Evolutionary conservation across 2,797 vertebrate species (phyloP).

Genomic region (Buphagus erythrorhynchus): DNA sequence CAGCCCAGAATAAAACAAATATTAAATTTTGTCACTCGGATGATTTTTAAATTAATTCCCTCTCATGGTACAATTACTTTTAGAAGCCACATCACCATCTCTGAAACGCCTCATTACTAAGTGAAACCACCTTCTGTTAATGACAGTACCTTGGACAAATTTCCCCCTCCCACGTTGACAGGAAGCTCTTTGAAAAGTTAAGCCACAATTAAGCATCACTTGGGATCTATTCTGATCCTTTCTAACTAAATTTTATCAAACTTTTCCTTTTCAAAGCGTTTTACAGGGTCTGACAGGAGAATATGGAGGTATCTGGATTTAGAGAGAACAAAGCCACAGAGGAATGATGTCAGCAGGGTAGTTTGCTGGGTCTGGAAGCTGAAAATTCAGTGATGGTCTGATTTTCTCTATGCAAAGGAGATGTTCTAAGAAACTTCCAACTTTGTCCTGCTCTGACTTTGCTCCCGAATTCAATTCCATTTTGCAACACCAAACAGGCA

Average conservation of each 20-base stretch:
- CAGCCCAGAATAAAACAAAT: neutral
- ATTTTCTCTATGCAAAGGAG: neutral
- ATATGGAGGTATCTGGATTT: neutral
- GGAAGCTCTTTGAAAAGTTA: conserved; percentile 11
- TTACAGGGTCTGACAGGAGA: neutral
- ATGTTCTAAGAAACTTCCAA: neutral
- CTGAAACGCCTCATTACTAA: neutral
- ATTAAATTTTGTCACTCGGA: neutral
- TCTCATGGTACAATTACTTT: conserved; percentile 4
- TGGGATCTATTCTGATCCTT: neutral
- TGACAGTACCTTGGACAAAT: conserved; percentile 26
- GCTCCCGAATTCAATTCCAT: accelerated
- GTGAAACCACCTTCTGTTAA: neutral
- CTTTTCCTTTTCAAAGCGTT: neutral
- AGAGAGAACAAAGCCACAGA: neutral
- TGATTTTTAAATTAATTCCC: conserved; percentile 30
- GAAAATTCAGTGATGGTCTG: neutral
- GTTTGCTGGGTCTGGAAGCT: neutral
- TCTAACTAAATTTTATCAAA: neutral
- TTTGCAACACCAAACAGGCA: neutral
- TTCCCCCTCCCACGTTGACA: neutral
- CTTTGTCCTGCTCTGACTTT: neutral
- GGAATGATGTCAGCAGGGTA: neutral
- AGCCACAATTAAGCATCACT: conserved; percentile 21
- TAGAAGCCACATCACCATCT: neutral